Evolutionary conservation across 2,113 vertebrate species (phyloP), one percentile per base, ranked within the genome.

Genomic region (Orthonyx spaldingii): DNA sequence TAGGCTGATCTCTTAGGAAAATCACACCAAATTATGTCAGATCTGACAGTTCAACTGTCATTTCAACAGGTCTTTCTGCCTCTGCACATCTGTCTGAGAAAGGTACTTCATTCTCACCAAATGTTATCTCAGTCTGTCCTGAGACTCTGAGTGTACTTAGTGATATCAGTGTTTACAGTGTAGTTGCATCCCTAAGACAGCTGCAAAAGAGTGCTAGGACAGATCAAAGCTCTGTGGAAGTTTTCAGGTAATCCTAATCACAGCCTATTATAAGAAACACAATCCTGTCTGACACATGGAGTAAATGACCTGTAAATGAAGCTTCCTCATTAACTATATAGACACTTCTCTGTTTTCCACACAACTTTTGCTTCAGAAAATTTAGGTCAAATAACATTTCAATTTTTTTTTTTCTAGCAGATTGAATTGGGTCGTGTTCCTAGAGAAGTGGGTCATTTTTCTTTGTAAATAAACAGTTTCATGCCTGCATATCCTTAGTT

Each of bases 371-470:
- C 78, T 95, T 97, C 86, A 87, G n/a, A 93, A 94, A 85, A 96
- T 95, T 82, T 86, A 96, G 93, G 95, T 96, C 94, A 86, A 89
- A 85, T 72, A 83, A 63, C 49, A 42, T 87, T 80, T 95, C 59
- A n/a, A 4, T 53, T 91, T 93, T 87, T 95, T 95, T 94, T 93
- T 93, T 79, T 17, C 89, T 92, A 92, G 52, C 44, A 81, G 89
- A 90, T 75, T 97, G 93, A 97, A 96, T 86, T 97, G 94, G 91
- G 95, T 95, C 96, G 96, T 57, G 63, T 77, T 96, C 78, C 78
- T 82, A 50, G 63, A 96, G 66, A 97, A 97, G 49, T 96, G 91
- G 93, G 94, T 97, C 96, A 95, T 95, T 96, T 97, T 96, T 84
- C 68, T 60, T 89, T 89, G 60, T 68, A 97, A 95, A 95, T 90